Evolutionary conservation across 2,888 invertebrate species (phyloP), one percentile per base, ranked within the genome.

Genomic region (Scaeva pyrastri): DNA sequence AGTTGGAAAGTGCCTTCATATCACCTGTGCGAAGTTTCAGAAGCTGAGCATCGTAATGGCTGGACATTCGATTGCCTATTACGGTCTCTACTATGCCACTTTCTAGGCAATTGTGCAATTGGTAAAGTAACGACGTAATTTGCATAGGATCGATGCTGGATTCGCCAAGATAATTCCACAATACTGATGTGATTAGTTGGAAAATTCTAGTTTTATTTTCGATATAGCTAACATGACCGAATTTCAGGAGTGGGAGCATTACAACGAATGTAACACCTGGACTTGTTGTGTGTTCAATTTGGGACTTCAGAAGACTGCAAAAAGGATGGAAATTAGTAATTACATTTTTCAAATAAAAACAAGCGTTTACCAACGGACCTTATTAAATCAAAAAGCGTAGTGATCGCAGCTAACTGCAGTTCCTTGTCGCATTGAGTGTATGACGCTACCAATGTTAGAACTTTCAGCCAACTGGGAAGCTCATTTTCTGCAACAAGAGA

Each of bases 351-450:
- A 48, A 48, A n/a, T 11, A 16, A 31, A 48, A 10, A 8, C n/a
- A 7, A 16, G 2, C 5, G 14, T 1, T 31, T 31, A 31, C 5
- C 14, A 10, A 58, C 74, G 82, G 72, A 92, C 91, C 94, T 94
- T 76, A 96, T 94, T 36, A 97, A 93, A 90, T 97, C 97, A 87
- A 97, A 93, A 55, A 97, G 92, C 1, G 96, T 95, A 4, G 95
- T 94, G 80, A 96, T 95, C 2, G 96, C 95, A 0, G 94, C 93
- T 64, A 96, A 91, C 89, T 95, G 95, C 11, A 96, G 90, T 21
- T 94, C 94, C 31, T 94, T 94, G 50, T 95, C 94, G 64, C 93
- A 94, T 78, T 94, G 94, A 8, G 95, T 92, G 92, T 95, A 96
- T 89, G 96, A 96, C 0, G 95, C 94, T 68, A 95, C 95, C 7